Base-by-base conservation (phyloP, 2,888 invertebrate genomes). In the Caradrina kadenii region DNA sequence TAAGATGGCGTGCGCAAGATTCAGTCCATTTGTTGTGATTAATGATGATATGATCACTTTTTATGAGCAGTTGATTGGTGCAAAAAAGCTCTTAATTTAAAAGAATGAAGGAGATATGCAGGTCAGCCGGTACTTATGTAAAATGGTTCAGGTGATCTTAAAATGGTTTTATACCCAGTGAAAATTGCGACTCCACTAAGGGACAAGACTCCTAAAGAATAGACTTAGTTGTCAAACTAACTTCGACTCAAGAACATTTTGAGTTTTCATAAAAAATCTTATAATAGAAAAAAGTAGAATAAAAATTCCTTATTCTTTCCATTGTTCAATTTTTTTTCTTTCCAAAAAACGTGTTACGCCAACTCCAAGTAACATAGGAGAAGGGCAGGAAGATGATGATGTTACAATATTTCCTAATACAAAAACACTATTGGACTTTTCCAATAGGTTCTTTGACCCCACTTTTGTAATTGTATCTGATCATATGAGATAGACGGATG, bases 71-170 rank as follows among this genome's bases (percentile, higher is more conserved):
- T 62, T 78, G 58, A 78, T 72, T 81, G 79, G 66, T 49, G 63
- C 73, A 68, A 81, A 81, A 80, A 81, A 26, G 31, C 54, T 52
- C 22, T 58, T 69, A 80, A 71, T 80, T 76, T n/a, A 69, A 63
- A 79, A 5, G 13, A 75, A 80, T 69, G 48, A 52, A 17, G 54
- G 62, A 53, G 63, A 26, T 63, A 69, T 63, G 59, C 35, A 42
- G 61, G 63, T 80, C 61, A 54, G 11, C 50, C 62, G 22, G n/a
- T 39, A 3, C 17, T 56, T 73, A 50, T 42, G 53, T 53, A 21
- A 76, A 59, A 52, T n/a, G 19, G 4, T 39, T 49, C 4, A 58
- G 39, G 35, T 53, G 21, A 53, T 11, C 39, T 69, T 19, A 11
- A 26, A 8, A 39, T 39, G 13, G 19, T 56, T 52, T n/a, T 17